A percentile compares a stretch with the other conserved stretches of the same genome.
These are phyloP conservation scores for Hiodon alosoides DNA, from an alignment of 2,113 vertebrate genomes.

Conservation along the genomic window DNA sequence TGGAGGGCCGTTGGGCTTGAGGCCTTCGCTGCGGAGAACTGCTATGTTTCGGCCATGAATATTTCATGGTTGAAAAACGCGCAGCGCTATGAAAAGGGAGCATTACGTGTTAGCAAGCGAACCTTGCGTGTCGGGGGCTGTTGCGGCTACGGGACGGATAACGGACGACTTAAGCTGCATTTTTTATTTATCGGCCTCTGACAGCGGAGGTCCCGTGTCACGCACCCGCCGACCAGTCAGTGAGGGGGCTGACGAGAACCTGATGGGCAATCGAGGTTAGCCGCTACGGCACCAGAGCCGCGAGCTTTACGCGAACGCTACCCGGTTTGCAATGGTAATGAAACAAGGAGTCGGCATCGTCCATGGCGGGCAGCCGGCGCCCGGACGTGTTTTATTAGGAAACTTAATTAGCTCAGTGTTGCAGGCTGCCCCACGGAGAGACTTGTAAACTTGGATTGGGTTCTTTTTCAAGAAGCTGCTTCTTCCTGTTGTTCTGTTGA, in stretches of 20 bases:
- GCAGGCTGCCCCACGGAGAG: neutral
- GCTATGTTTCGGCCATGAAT: neutral
- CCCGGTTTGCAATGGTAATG: too few species aligned
- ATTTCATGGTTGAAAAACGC: neutral
- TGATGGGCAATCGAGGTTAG: too few species aligned
- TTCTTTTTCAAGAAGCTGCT: constrained; percentile 8
- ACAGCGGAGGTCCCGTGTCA: neutral
- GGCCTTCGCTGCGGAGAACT: neutral
- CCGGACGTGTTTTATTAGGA: neutral
- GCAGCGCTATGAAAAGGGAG: neutral
- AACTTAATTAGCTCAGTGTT: neutral
- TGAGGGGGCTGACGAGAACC: too few species aligned
- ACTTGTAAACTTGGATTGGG: neutral
- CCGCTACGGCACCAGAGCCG: too few species aligned
- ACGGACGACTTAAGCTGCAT: constrained; percentile 6
- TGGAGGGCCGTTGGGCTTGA: neutral
- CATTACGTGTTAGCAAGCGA: neutral
- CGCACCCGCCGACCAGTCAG: too few species aligned
- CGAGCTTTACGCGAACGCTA: too few species aligned
- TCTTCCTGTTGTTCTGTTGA: neutral
- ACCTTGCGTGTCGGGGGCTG: neutral
- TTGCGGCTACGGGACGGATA: neutral
- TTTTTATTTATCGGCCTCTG: constrained; percentile 15
- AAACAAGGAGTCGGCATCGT: too few species aligned
- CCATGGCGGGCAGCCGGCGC: neutral